phyloP scores from a whole-genome alignment of 2,888 invertebrate species.

The Imbricaverruca yamaguchii region DNA sequence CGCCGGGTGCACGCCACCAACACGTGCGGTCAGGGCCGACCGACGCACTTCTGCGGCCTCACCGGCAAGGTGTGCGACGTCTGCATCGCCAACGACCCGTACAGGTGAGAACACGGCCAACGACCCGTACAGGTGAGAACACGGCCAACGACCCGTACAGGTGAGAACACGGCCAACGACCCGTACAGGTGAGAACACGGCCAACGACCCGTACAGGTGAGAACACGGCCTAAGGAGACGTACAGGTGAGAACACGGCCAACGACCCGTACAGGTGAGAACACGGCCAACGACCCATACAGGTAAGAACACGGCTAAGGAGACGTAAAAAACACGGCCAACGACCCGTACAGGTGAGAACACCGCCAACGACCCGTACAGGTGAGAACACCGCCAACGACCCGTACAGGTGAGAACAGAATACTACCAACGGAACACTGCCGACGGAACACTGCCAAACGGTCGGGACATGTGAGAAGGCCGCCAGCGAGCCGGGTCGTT shows the following conservation, averaged over 20 bases:
- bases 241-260: conserved; percentile 38
- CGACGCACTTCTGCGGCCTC: conserved; percentile 81
- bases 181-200: background rate
- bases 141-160: conserved; percentile 39
- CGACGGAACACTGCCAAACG: too few relatives aligned
- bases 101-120: conserved; percentile 42
- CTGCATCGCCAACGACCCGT: background rate
- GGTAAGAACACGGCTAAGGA: conserved; percentile 43
- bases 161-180: conserved; percentile 38
- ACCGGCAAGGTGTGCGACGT: conserved; percentile 51
- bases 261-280: background rate
- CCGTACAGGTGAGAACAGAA: conserved; percentile 40
- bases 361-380: conserved; percentile 38
- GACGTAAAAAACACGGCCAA: conserved; percentile 38
- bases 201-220: conserved; percentile 38
- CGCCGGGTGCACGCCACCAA: conserved; percentile 31
- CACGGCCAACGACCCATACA: background rate
- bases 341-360: background rate
- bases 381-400: conserved; percentile 38
- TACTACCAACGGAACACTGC: background rate
- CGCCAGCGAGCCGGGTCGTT: conserved; percentile 40
- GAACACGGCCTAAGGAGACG: conserved; percentile 43
- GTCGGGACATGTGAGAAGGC: conserved; percentile 35
- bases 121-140: background rate
- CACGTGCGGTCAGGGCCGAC: conserved; percentile 38